Conservation (phyloP, 2,888 invertebrate genomes). For the Sesia bembeciformis region DNA sequence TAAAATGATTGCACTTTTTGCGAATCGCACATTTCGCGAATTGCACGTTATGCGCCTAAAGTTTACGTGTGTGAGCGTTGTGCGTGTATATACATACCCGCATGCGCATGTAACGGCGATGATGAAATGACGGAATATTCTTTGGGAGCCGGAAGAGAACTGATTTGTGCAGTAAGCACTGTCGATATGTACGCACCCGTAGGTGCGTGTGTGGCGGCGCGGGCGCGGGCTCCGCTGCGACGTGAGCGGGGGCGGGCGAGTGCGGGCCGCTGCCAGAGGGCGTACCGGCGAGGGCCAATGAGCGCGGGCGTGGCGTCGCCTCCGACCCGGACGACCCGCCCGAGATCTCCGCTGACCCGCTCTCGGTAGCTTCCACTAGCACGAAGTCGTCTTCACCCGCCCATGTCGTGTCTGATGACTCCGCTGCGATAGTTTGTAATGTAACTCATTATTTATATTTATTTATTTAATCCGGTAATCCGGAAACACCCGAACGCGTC, state of each 20-base stretch:
- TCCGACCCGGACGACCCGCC: slow-evolving; percentile 50
- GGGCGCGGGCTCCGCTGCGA: slow-evolving; percentile 9
- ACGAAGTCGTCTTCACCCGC: slow-evolving; percentile 90
- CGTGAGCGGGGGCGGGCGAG: slow-evolving; percentile 15
- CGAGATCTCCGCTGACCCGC: slow-evolving; percentile 63
- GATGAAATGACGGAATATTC: too few species aligned
- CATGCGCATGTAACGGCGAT: too few species aligned
- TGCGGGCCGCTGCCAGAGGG: slow-evolving; percentile 11
- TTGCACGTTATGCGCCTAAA: too few species aligned
- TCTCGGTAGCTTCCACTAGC: slow-evolving; percentile 82
- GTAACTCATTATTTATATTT: too few species aligned
- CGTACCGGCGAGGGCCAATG: slow-evolving; percentile 31
- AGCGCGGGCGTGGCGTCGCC: slow-evolving; percentile 56
- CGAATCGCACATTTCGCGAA: too few species aligned
- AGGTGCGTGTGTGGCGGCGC: slow-evolving; percentile 3
- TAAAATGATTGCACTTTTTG: too few species aligned
- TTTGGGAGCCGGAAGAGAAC: too few species aligned
- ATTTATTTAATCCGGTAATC: too few species aligned
- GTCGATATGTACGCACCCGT: slow-evolving; percentile 1
- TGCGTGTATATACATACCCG: too few species aligned
- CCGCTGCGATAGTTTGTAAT: slow-evolving; percentile 27
- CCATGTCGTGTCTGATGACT: slow-evolving; percentile 64
- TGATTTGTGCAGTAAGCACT: too few species aligned
- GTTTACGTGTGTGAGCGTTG: too few species aligned
- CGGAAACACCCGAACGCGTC: too few species aligned